Conservation (phyloP, 2,888 invertebrate genomes). For the Chelonus formosanus region DNA sequence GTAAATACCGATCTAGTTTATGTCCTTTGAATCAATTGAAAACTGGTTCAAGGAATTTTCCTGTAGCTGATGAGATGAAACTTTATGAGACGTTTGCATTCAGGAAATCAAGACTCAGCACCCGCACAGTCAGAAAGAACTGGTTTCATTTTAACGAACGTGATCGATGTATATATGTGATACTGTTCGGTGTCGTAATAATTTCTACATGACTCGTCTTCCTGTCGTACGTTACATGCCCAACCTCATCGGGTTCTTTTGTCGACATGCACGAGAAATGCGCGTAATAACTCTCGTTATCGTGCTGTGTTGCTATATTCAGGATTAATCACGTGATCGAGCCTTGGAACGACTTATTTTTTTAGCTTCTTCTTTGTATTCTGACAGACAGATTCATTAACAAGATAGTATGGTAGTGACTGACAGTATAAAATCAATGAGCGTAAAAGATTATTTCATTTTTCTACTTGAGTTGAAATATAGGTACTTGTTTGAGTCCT, state of each 20-base stretch:
- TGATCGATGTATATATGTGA: conserved; percentile 19
- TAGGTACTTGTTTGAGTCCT: no score
- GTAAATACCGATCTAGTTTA: conserved; percentile 5
- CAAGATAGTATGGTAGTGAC: background rate
- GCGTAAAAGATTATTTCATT: no score
- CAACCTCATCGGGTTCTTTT: conserved; percentile 31
- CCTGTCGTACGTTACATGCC: conserved; percentile 5
- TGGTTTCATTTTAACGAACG: conserved; percentile 28
- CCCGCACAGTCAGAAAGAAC: conserved; percentile 8
- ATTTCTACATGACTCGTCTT: conserved; percentile 35
- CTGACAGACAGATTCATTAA: conserved; percentile 8
- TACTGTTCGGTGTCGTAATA: conserved; percentile 40
- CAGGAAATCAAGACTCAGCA: background rate
- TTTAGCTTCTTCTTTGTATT: background rate
- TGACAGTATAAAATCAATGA: no score
- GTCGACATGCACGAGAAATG: conserved; percentile 52
- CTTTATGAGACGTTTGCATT: conserved; percentile 20
- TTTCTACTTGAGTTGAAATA: no score
- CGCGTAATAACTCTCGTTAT: conserved; percentile 54
- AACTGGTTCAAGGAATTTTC: conserved; percentile 6
- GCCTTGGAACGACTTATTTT: conserved; percentile 1
- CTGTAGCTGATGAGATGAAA: conserved; percentile 27
- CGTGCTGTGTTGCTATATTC: conserved; percentile 36
- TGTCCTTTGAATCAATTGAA: conserved; percentile 26
- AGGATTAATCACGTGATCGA: conserved; percentile 28